Evolutionary conservation across 2,888 invertebrate species (phyloP).

Genomic region (Harpagoxenus sublaevis): DNA sequence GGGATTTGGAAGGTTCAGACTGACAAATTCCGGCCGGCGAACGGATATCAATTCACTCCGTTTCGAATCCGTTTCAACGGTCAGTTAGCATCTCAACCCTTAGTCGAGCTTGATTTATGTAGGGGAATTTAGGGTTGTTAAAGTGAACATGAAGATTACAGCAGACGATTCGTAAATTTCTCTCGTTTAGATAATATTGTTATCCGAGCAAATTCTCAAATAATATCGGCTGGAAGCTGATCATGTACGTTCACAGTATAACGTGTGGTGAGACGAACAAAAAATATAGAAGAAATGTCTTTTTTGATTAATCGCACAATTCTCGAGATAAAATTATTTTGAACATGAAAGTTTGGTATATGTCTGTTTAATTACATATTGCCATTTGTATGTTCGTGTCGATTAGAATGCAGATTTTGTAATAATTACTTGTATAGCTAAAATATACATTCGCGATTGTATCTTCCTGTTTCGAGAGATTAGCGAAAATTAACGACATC

Average conservation of each 20-base stretch:
- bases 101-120: neutral
- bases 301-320: neutral
- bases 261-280: neutral
- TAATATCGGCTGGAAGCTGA: neutral
- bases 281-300: neutral
- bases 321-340: neutral
- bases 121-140: neutral
- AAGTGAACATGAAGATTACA: neutral
- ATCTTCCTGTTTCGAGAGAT: neutral
- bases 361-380: neutral
- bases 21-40: constrained; percentile 34
- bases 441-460: neutral
- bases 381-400: too few relatives aligned
- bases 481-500: neutral
- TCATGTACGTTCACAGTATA: neutral
- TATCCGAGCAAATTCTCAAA: neutral
- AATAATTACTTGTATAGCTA: neutral
- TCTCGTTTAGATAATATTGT: neutral
- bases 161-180: neutral
- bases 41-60: constrained; percentile 66
- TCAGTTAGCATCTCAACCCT: constrained; percentile 5
- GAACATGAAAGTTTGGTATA: neutral
- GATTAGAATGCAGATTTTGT: neutral
- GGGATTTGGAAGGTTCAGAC: constrained; percentile 23
- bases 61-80: constrained; percentile 11